Percentiles rank a stretch among this genome's conserved stretches.
Evolutionary conservation across 2,888 invertebrate genomes (phyloP).

Genomic region (Mimumesa dahlbomi): DNA sequence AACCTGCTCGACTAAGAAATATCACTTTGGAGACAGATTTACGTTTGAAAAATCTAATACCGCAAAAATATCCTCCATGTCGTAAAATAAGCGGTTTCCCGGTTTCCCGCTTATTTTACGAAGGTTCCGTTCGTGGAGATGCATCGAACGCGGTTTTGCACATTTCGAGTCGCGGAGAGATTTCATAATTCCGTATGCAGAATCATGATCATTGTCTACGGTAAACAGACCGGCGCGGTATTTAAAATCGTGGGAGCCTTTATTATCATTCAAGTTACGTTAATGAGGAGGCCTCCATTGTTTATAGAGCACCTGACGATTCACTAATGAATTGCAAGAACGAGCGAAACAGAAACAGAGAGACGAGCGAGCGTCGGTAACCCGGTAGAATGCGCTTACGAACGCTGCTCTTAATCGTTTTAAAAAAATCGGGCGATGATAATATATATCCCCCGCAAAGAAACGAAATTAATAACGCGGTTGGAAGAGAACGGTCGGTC

Average conservation of each 20-base stretch:
- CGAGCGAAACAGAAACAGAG: constrained; percentile 20
- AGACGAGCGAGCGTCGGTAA: constrained; percentile 24
- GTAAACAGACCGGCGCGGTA: constrained; percentile 26
- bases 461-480: too few relatives aligned
- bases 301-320: constrained; percentile 51
- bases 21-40: too few relatives aligned
- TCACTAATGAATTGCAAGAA: constrained; percentile 54
- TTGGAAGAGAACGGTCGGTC: too few relatives aligned
- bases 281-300: constrained; percentile 59
- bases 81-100: too few relatives aligned
- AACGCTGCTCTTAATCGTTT: not conserved
- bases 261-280: constrained; percentile 57
- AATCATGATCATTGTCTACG: constrained; percentile 39
- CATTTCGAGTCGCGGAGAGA: not conserved
- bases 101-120: too few relatives aligned
- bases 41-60: too few relatives aligned
- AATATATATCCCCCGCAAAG: too few relatives aligned
- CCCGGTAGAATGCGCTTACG: constrained; percentile 25
- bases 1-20: too few relatives aligned
- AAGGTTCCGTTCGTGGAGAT: too few relatives aligned
- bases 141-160: too few relatives aligned
- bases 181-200: not conserved
- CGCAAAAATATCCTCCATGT: too few relatives aligned
- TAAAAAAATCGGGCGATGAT: too few relatives aligned
- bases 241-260: constrained; percentile 53